Base-by-base conservation (phyloP, 30 jellyfish, hydroid and myxozoan species). In the Euphysa ruthae region DNA sequence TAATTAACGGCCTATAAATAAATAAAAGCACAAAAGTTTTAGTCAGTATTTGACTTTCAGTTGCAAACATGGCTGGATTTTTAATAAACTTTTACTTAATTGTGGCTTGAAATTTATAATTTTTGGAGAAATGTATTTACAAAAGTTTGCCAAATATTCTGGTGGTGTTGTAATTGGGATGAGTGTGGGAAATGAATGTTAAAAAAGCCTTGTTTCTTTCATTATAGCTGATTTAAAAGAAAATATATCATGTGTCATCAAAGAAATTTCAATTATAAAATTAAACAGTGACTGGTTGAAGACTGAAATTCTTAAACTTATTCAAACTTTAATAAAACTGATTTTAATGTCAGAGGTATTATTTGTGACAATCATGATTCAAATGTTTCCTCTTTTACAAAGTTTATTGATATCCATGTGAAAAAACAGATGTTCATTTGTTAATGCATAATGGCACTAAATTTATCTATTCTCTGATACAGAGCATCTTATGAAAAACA, bases 401-500 rank as follows among this genome's bases (percentile, higher is more conserved):
- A 14, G 65, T 52, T 52, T 7, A 12, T 10, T 14, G 30, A 10
- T 20, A 20, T 20, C 8, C 30, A 10, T 10, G 30, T 52, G 15
- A 14, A 10, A 20, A 52, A 14, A 8, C 65, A 52, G 30, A 52
- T 10, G 14, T 38, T 52, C 19, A 20, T 52, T 52, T 52, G n/a
- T 38, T 38, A 38, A 38, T 38, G 52, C n/a, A 14, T 7, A 20
- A 52, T 52, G 8, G 19, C 14, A 52, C 12, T 24, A 20, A 12
- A 52, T 20, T 52, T 52, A 52, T 14, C 8, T 52, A 20, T 52
- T 52, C 30, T 52, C 19, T 52, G 14, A 52, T 20, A 52, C 65
- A 52, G 65, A 7, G 19, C 65, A 52, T 52, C 65, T 52, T 12
- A 52, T 52, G 14, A 52, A 52, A 52, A 52, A 52, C 65, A 52